Percentiles rank a stretch among this genome's conserved stretches.
Conservation (phyloP, 1,140 invertebrate genomes). For the Antheraea mylitta region DNA sequence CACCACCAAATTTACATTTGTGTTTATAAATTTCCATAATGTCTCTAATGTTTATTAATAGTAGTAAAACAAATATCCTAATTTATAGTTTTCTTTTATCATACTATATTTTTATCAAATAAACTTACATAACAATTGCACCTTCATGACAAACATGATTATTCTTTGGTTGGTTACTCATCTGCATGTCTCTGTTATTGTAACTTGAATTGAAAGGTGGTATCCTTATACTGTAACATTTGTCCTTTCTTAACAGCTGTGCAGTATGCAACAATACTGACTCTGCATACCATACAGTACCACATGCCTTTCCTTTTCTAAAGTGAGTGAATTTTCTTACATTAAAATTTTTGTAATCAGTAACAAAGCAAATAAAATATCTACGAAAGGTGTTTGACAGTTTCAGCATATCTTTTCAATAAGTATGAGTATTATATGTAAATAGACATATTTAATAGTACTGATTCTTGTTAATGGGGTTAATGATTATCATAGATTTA, state of each 20-base stretch:
- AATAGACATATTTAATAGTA: background rate
- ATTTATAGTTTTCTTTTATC: no score
- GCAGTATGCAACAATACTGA: constrained; percentile 28
- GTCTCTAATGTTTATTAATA: no score
- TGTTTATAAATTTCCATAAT: no score
- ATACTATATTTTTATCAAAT: background rate
- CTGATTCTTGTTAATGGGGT: background rate
- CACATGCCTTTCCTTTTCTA: constrained; percentile 50
- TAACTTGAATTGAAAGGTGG: constrained; percentile 37
- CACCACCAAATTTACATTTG: no score
- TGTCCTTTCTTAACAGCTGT: constrained; percentile 42
- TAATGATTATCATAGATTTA: background rate
- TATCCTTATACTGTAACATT: constrained; percentile 37
- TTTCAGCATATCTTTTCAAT: constrained; percentile 69
- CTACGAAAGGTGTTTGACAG: constrained; percentile 70
- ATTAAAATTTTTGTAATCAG: constrained; percentile 4
- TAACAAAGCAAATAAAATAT: constrained; percentile 45
- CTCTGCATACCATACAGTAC: constrained; percentile 29
- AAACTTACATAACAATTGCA: constrained; percentile 53
- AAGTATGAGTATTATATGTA: background rate
- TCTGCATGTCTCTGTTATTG: constrained; percentile 38
- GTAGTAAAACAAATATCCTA: no score
- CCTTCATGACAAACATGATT: constrained; percentile 47
- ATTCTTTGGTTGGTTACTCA: constrained; percentile 56
- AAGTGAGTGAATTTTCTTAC: constrained; percentile 48